Evolutionary conservation across 1,140 invertebrate genomes (phyloP).

Genomic region (Drosophila serrata): DNA sequence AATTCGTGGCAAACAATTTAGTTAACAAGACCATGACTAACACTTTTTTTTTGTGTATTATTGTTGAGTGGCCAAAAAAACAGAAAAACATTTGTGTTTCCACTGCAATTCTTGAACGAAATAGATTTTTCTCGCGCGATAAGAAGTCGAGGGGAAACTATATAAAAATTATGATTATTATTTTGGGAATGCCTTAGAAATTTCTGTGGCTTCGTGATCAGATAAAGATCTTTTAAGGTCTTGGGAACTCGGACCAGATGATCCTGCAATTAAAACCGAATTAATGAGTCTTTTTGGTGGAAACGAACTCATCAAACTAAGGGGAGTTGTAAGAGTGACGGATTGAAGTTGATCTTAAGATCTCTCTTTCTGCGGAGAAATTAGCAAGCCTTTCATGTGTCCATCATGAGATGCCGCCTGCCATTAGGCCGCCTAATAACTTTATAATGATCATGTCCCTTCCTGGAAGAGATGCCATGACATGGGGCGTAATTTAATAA

Average conservation of each 20-base stretch:
- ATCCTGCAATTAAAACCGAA: slow-evolving; percentile 75
- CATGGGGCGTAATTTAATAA: slow-evolving; percentile 80
- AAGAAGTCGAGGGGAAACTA: slow-evolving; percentile 41
- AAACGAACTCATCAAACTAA: slow-evolving; percentile 27
- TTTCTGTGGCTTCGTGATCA: slow-evolving; percentile 17
- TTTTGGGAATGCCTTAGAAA: slow-evolving; percentile 39
- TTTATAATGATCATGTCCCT: slow-evolving; percentile 77
- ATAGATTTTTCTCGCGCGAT: slow-evolving; percentile 80
- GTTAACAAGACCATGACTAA: slow-evolving; percentile 84
- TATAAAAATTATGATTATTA: slow-evolving; percentile 53
- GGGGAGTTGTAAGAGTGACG: slow-evolving; percentile 23
- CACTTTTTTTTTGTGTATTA: slow-evolving; percentile 65
- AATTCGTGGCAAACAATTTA: slow-evolving; percentile 81
- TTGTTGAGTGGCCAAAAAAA: slow-evolving; percentile 60
- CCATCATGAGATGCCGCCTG: slow-evolving; percentile 14
- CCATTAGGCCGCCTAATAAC: slow-evolving; percentile 71
- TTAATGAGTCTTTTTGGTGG: slow-evolving; percentile 60
- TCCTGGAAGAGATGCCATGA: slow-evolving; percentile 50
- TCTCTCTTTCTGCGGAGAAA: slow-evolving; percentile 35
- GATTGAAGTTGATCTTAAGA: slow-evolving; percentile 6
- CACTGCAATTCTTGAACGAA: slow-evolving; percentile 63
- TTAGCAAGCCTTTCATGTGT: slow-evolving; percentile 38
- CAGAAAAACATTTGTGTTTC: slow-evolving; percentile 28
- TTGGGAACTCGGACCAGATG: slow-evolving; percentile 21
- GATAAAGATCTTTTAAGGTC: slow-evolving; percentile 16